Base-by-base conservation (phyloP, 92 coral and sea anemone genomes). In the Nematostella vectensis region DNA sequence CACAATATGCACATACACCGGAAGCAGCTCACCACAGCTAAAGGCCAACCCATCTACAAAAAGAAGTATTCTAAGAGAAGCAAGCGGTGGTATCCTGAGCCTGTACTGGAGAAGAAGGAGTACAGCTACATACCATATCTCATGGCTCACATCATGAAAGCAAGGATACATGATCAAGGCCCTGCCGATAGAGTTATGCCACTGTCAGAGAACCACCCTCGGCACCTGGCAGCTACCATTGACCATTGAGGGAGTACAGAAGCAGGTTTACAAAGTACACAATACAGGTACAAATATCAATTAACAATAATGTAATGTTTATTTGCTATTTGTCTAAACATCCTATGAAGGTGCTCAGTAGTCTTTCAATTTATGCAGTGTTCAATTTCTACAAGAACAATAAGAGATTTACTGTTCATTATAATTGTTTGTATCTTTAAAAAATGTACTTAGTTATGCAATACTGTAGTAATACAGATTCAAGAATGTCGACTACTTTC, bases 201-300 rank as follows among this genome's bases (percentile, higher is more conserved):
- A 2, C 54, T 59, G 22, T 55, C 54, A 22, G 53, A 26, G 2
- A 1, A n/a, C 2, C 65, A 59, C 25, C 65, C 54, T 8, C 45
- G 65, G 54, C 12, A 59, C 31, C 52, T 58, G 52, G 64, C 64
- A 4, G 26, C 64, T 17, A 58, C 64, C 31, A 42, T 58, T 58
- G 51, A 37, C 64, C 40, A 29, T 29, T 31, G 13, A n/a, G 13
- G 2, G 25, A 56, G 11, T 31, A 56, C 19, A n/a, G 26, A 31
- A 56, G 61, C 26, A 56, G 29, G 40, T 56, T 55, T 56, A n/a
- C n/a, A n/a, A n/a, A n/a, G n/a, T n/a, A n/a, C n/a, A n/a, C n/a
- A n/a, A n/a, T n/a, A n/a, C n/a, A n/a, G n/a, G n/a, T n/a, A n/a
- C n/a, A n/a, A n/a, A n/a, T n/a, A n/a, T n/a, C n/a, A n/a, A n/a